A percentile compares a stretch with the other conserved stretches of the same genome.
These are phyloP conservation scores for Sylvia atricapilla DNA, from an alignment of 2,113 vertebrate species.

Conservation along the genomic window DNA sequence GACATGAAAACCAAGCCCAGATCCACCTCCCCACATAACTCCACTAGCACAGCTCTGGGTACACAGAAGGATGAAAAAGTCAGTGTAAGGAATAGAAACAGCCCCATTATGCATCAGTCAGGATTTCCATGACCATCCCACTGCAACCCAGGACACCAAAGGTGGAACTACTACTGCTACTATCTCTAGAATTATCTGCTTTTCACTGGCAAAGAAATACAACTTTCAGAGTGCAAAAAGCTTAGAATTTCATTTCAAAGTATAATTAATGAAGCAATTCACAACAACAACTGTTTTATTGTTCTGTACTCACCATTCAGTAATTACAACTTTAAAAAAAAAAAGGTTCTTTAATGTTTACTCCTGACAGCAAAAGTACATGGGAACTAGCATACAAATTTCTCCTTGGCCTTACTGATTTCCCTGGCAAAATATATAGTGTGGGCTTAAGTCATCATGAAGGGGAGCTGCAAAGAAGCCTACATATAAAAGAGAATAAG, in stretches of 20 bases:
- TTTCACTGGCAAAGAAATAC: neutral
- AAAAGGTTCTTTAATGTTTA: neutral
- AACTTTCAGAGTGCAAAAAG: neutral
- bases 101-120: rapidly evolving
- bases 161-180: neutral
- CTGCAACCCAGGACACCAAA: neutral
- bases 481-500: neutral
- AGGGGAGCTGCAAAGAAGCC: neutral
- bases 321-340: neutral
- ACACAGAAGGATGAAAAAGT: neutral
- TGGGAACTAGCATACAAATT: neutral
- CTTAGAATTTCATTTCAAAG: neutral
- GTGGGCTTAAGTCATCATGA: neutral
- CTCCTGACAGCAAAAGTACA: neutral
- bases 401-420: neutral
- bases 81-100: neutral
- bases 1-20: neutral
- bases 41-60: neutral
- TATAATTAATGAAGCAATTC: neutral
- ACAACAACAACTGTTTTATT: neutral
- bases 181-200: neutral
- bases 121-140: rapidly evolving
- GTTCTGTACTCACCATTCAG: neutral
- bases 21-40: rapidly evolving
- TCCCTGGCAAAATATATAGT: neutral